Base-by-base conservation (phyloP, 2,113 vertebrate species). In the Murina feae region DNA sequence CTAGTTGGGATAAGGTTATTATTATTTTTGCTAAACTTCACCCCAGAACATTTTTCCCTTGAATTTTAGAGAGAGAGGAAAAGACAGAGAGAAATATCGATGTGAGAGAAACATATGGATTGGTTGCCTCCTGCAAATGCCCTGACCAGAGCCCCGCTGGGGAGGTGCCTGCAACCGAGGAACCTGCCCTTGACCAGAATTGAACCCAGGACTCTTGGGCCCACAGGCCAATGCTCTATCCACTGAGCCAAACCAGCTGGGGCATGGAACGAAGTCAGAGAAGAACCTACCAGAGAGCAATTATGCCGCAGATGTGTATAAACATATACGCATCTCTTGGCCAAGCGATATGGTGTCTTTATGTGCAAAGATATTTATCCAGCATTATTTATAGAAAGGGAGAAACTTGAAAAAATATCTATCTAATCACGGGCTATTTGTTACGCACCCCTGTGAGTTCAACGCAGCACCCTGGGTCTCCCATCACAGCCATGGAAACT, bases 241-340 rank as follows among this genome's bases (percentile, higher is more conserved):
- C 58, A 60, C 58, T 60, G 58, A 60, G 58, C 23, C 58, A 60
- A 11, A 60, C 25, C 58, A 28, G 58, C 58, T 28, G 12, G 55
- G 23, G 23, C 58, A 60, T 76, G 44, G 32, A 51, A 79, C 32
- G 10, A 23, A 49, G 35, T 51, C 47, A 87, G 30, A 82, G 53
- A 53, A 86, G 39, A 85, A 9, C 63, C 89, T 92, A 96, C 51
- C 80, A n/a, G 63, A 93, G 72, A 87, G 66, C 25, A 66, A 23
- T 49, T 30, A 21, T 60, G 9, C 14, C n/a, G 39, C 9, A 42
- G 42, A 32, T 28, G 14, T 66, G 32, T 17, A 7, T 75, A 53
- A 51, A 65, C 49, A 68, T 5, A 42, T 9, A 32, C 23, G 25
- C 21, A 80, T 18, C n/a, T 82, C 86, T 32, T 60, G 47, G 47